A percentile compares a stretch with the other conserved stretches of the same genome.
These are phyloP conservation scores for Fukomys damarensis DNA, from an alignment of 2,113 vertebrate species.

Conservation along the genomic window DNA sequence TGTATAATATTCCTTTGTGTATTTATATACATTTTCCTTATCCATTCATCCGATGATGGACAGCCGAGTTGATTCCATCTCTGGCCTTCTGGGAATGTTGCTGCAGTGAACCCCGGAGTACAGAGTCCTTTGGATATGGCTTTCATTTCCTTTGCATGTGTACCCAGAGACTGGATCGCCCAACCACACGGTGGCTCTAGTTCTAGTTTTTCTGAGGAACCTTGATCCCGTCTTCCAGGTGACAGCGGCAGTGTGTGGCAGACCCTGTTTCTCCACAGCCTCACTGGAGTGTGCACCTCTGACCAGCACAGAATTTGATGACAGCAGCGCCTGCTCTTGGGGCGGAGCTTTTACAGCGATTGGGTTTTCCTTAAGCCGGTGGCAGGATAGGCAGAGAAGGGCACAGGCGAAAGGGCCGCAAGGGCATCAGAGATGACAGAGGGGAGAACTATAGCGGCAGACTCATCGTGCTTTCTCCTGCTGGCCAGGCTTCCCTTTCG, in stretches of 20 bases:
- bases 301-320: neutral
- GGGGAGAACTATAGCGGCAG: neutral
- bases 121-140: neutral
- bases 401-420: neutral
- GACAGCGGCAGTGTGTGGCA: neutral
- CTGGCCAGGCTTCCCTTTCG: neutral
- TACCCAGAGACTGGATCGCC: neutral
- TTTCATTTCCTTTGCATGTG: neutral
- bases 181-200: neutral
- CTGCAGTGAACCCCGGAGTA: neutral
- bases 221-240: neutral
- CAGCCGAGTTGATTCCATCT: neutral
- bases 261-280: neutral
- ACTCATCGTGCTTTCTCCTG: neutral
- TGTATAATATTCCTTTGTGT: too few relatives aligned
- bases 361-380: neutral
- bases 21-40: neutral
- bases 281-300: neutral
- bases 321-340: too few relatives aligned
- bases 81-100: neutral
- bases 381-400: neutral
- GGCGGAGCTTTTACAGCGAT: neutral
- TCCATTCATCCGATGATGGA: neutral
- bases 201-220: neutral
- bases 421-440: neutral